These are phyloP conservation scores for Coleophora deauratella DNA, from an alignment of 2,888 invertebrate species.

Conservation along the genomic window DNA sequence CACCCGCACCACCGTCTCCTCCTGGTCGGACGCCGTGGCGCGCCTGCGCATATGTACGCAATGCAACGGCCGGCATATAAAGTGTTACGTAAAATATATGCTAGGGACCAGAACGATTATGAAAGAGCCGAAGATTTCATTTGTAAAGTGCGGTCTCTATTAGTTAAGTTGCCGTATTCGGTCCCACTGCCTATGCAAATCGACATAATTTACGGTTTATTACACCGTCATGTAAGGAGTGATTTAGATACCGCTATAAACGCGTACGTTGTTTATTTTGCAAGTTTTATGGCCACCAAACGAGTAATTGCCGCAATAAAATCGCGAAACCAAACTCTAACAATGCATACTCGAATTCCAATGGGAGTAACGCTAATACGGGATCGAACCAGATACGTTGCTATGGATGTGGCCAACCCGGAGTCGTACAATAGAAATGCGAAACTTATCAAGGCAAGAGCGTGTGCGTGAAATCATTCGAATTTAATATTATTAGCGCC, in stretches of 20 bases:
- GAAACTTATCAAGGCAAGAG: no score
- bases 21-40: no score
- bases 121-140: not conserved
- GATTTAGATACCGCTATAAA: not conserved
- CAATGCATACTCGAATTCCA: not conserved
- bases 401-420: not conserved
- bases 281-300: not conserved
- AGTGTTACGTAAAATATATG: not conserved
- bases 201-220: conserved; percentile 1
- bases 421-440: no score
- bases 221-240: not conserved
- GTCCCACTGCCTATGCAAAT: conserved; percentile 1
- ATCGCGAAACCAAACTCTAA: not conserved
- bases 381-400: not conserved
- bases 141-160: not conserved
- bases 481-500: no score
- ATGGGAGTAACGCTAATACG: not conserved
- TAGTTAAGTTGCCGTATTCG: not conserved
- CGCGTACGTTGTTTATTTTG: not conserved
- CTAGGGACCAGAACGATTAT: no score
- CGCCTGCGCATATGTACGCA: no score
- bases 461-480: no score
- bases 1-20: no score
- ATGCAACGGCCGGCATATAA: not conserved
- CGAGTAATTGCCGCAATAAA: not conserved